Evolutionary conservation across 2,888 invertebrate genomes (phyloP).

Genomic region (Piscicola geometra): DNA sequence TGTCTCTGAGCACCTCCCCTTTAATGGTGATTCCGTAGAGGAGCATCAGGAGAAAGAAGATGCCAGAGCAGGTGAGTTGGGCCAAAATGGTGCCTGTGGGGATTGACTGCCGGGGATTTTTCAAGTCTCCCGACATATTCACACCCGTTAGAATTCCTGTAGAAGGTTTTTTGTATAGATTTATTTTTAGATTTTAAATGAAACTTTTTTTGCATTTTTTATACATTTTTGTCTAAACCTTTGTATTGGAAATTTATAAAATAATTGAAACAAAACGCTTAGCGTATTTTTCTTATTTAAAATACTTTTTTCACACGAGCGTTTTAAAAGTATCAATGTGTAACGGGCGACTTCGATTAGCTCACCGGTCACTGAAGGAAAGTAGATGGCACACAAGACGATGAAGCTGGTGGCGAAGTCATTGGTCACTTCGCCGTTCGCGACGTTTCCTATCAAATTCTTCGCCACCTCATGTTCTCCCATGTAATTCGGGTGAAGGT

Average conservation of each 20-base stretch:
- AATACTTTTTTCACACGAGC: no score
- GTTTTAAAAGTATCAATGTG: no score
- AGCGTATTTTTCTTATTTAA: not conserved
- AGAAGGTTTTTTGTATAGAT: no score
- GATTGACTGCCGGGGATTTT: constrained; percentile 92
- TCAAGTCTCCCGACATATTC: constrained; percentile 91
- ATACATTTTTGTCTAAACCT: no score
- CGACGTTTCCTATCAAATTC: constrained; percentile 39
- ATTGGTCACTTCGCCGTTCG: constrained; percentile 49
- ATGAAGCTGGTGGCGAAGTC: constrained; percentile 89
- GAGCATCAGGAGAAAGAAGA: constrained; percentile 58
- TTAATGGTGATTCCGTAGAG: constrained; percentile 84
- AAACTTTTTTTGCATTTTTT: no score
- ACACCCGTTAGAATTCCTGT: constrained; percentile 98
- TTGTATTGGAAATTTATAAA: no score
- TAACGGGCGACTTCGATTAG: no score
- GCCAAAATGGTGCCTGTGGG: constrained; percentile 93
- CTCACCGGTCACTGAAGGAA: constrained; percentile 90
- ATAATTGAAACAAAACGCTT: not conserved
- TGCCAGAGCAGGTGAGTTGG: constrained; percentile 84
- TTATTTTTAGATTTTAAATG: no score
- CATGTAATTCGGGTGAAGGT: constrained; percentile 42
- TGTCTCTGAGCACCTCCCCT: constrained; percentile 84
- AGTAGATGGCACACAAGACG: constrained; percentile 91
- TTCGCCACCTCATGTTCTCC: constrained; percentile 40